These are phyloP conservation scores for Probosciger aterrimus DNA, from an alignment of 2,113 vertebrate species.

Conservation along the genomic window DNA sequence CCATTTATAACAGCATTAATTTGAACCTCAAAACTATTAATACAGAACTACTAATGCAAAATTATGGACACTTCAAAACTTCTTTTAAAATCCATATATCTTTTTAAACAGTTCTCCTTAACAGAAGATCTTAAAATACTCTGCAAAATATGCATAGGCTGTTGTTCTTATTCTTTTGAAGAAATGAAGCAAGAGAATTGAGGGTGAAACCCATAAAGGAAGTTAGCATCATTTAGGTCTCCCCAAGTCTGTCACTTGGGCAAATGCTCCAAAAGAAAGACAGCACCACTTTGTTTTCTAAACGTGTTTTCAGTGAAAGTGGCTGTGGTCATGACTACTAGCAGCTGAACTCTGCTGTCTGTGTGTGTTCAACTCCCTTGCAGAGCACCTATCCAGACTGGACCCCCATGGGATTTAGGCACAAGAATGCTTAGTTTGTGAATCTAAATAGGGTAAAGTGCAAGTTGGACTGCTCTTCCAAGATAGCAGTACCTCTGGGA, in stretches of 20 bases:
- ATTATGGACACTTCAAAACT: not conserved
- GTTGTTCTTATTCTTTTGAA: not conserved
- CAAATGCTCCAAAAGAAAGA: not conserved
- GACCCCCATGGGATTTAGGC: not conserved
- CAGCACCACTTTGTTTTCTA: not conserved
- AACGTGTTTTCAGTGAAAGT: not conserved
- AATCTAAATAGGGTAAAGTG: not conserved
- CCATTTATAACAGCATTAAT: conserved; percentile 35
- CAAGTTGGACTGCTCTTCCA: not conserved
- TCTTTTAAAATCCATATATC: not conserved
- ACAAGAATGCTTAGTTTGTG: not conserved
- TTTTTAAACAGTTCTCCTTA: not conserved
- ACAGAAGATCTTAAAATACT: not conserved
- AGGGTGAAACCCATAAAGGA: not conserved
- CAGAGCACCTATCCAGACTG: not conserved
- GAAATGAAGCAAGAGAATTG: not conserved
- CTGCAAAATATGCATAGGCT: not conserved
- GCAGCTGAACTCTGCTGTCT: not conserved
- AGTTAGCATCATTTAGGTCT: not conserved
- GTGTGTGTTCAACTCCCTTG: not conserved
- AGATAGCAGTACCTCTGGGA: not conserved
- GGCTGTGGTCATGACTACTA: not conserved
- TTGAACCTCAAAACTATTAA: conserved; percentile 17
- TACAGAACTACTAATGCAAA: not conserved
- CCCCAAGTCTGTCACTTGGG: not conserved